Conservation (phyloP, 92 coral and sea anemone genomes). For the Umimayanthus chanpuru region DNA sequence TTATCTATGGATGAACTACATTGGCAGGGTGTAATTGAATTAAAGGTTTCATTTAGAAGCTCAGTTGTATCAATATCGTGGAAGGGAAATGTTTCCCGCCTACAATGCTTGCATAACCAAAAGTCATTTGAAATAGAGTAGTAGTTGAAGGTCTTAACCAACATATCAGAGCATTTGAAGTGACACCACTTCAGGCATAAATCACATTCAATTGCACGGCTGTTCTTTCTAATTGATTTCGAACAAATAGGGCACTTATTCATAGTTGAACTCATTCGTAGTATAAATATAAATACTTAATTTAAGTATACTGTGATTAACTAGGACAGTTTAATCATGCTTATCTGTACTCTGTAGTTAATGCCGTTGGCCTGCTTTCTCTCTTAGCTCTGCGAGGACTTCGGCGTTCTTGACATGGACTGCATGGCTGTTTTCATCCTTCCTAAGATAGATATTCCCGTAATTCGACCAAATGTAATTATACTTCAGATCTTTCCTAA, state of each 20-base stretch:
- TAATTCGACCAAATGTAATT: neutral
- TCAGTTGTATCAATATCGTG: slow-evolving; percentile 16
- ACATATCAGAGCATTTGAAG: neutral
- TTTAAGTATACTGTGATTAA: too few relatives aligned
- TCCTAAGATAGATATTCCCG: neutral
- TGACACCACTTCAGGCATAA: neutral
- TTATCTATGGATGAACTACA: slow-evolving; percentile 23
- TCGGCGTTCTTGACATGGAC: neutral
- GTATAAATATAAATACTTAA: too few relatives aligned
- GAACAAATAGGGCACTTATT: too few relatives aligned
- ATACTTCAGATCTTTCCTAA: neutral
- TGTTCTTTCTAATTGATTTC: slow-evolving; percentile 12
- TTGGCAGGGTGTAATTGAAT: slow-evolving; percentile 29
- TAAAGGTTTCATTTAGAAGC: too few relatives aligned
- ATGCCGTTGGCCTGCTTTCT: neutral
- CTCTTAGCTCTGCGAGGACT: neutral
- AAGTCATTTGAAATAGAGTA: neutral
- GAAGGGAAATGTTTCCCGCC: too few relatives aligned
- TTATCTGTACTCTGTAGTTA: slow-evolving; percentile 1
- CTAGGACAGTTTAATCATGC: too few relatives aligned
- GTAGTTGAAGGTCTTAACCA: neutral
- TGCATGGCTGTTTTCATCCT: neutral
- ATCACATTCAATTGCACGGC: neutral
- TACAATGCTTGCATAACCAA: neutral
- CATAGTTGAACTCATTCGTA: too few relatives aligned